Conservation (phyloP, 2,113 vertebrate genomes). For the Gracilinanus agilis region DNA sequence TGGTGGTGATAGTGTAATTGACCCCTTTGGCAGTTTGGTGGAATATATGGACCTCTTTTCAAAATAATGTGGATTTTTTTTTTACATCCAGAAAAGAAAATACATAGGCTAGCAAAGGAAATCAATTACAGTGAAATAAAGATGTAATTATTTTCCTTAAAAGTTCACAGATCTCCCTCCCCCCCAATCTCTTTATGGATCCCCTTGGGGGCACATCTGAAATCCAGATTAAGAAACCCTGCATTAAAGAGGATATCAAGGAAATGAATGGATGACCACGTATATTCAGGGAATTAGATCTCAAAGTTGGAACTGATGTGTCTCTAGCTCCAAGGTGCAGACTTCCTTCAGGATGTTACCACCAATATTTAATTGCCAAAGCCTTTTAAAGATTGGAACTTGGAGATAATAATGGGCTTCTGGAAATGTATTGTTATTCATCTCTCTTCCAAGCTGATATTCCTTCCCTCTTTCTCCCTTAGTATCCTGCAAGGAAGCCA, state of each 20-base stretch:
- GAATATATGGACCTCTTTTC: not conserved
- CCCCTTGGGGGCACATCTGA: not conserved
- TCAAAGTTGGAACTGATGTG: slow-evolving; percentile 45
- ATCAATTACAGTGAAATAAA: not conserved
- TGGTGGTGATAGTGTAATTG: not conserved
- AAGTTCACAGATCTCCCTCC: not conserved
- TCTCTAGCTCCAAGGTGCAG: slow-evolving; percentile 23
- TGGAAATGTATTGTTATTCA: not conserved
- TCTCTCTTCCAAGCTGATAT: not conserved
- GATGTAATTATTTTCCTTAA: not conserved
- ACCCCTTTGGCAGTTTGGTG: not conserved
- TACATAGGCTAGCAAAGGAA: not conserved
- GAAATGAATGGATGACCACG: slow-evolving; percentile 37
- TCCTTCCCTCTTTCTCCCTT: not conserved
- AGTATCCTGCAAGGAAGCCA: not conserved
- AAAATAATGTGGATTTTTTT: not conserved
- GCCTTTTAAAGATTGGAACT: slow-evolving; percentile 43
- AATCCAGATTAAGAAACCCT: not conserved
- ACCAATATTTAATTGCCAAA: slow-evolving; percentile 62
- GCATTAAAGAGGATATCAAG: slow-evolving; percentile 51
- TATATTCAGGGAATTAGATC: slow-evolving; percentile 56
- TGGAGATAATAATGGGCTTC: slow-evolving; percentile 14
- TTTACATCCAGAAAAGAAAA: not conserved
- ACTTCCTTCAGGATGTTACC: slow-evolving; percentile 25
- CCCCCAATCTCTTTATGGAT: not conserved